Base-by-base conservation (phyloP, 2,113 vertebrate species). In the Leucoraja erinaceus region DNA sequence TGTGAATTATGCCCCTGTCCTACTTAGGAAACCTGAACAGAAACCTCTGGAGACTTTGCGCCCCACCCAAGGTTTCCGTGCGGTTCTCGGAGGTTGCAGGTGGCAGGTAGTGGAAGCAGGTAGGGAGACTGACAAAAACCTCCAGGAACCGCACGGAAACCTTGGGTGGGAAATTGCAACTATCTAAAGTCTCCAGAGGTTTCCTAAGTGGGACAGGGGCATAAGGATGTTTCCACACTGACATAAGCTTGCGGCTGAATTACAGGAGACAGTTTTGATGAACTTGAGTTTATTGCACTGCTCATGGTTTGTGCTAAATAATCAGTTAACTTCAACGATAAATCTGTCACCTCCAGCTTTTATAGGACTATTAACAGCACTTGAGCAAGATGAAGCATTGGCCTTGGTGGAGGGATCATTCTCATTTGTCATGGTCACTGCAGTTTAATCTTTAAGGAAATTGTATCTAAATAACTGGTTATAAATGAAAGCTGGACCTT, bases 241-340 rank as follows among this genome's bases (percentile, higher is more conserved):
- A 14, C 4, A 16, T 16, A 33, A 3, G 33, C 38, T 47, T 79
- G 31, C 20, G 3, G 77, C 14, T 33, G 18, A 18, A 33, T 79
- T 79, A 33, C 38, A 47, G 77, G 77, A 20, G 77, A 18, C 31
- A 38, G 76, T 38, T 78, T 78, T 78, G 76, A 78, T 33, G 16
- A 78, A 78, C 72, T 75, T 54, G 31, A 8, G 33, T 54, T 33
- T 22, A 5, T 79, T 79, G 77, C 75, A 75, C 72, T 76, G 70
- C 94, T 16, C 0, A 93, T 25, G 93, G 88, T 94, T 93, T 93
- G 94, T 94, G 90, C 93, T 81, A 94, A 94, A 94, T 95, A 95
- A 95, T 93, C 93, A 93, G 94, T 93, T 93, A 75, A 94, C 93
- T 79, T 94, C 92, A 93, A 93, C 94, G 93, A 93, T 93, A 94